Evolutionary conservation across 2,888 invertebrate species (phyloP), one percentile per base, ranked within the genome.

Genomic region (Lutraria lutraria): DNA sequence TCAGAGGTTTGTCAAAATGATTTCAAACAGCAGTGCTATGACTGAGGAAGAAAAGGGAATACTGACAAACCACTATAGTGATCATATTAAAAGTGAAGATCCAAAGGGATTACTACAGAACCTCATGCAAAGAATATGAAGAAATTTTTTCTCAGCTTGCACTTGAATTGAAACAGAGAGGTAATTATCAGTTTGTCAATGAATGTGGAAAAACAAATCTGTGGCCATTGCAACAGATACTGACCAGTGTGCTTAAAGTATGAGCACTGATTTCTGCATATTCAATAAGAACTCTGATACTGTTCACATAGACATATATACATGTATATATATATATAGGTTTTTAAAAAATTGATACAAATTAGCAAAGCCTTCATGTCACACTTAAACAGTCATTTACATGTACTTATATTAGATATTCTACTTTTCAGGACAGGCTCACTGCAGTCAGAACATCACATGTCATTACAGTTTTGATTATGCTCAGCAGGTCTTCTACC

Each of bases 31-130:
- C 29, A 31, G 8, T 29, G 29, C 19, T 29, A 25, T 79, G 29
- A 29, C 76, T 10, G 76, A 79, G 29, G 76, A 79, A 31, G 76
- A 79, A 31, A 79, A 79, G 16, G 76, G 29, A 79, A 16, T 79
- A 13, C 31, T 79, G 29, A 25, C 29, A 29, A 10, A 25, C 4
- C 16, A 31, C 12, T 79, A 79, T 29, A 8, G 29, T 29, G 29
- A 79, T 29, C 76, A 79, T 79, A 31, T 79, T 3, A 79, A n/a
- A 6, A 16, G 76, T 79, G 8, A 79, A 79, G 29, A 29, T 31
- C 10, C 76, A 79, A 31, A 79, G 76, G 29, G 76, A 79, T 31
- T 4, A 79, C 31, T 79, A 79, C 34, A 79, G 79, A 19, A 79
- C 25, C 21, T 8, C 34, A 8, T 79, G 79, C 34, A 31, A 79